Base-by-base conservation (phyloP, 2,888 invertebrate genomes). In the Papilio gigon region DNA sequence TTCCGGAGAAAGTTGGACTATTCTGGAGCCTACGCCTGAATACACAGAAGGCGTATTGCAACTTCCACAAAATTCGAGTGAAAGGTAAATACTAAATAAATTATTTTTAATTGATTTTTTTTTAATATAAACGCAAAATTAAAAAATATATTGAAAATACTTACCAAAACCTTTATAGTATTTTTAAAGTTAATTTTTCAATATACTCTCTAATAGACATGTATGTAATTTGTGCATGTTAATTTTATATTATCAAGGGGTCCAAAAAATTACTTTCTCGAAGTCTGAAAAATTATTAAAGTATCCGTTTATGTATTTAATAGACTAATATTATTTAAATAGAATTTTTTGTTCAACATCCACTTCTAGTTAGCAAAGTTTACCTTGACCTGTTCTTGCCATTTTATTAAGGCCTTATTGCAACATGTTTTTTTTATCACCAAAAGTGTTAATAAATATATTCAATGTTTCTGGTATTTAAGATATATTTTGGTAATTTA, bases 1-100 rank as follows among this genome's bases (percentile, higher is more conserved):
- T 78, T 92, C 92, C 33, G 90, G 91, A 53, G 92, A 92, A 70
- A 92, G 92, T 80, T 92, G 92, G 92, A 92, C 89, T 58, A 76
- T 92, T 71, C 78, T 92, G 62, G 91, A 92, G 64, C 80, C 81
- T 68, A 77, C 78, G 60, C 79, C 87, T 40, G 68, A 78, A 1
- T 80, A 80, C 64, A 82, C 76, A 2, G 84, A 86, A 65, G 86
- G 86, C 68, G 80, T 79, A 33, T 80, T 83, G 6, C 83, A 83
- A 37, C 75, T 82, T 59, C 63, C 77, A 14, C 83, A 84, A 73
- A 80, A 77, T 72, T 68, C 71, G 61, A 74, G 67, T 58, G 80
- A 83, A 75, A 83, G 81, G 89, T 87, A 75, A 71, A 71, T 65
- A 59, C 35, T 30, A 25, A 25, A 65, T 35, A 58, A 30, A 9